Base-by-base conservation (phyloP, 2,113 vertebrate genomes). In the Struthio camelus region DNA sequence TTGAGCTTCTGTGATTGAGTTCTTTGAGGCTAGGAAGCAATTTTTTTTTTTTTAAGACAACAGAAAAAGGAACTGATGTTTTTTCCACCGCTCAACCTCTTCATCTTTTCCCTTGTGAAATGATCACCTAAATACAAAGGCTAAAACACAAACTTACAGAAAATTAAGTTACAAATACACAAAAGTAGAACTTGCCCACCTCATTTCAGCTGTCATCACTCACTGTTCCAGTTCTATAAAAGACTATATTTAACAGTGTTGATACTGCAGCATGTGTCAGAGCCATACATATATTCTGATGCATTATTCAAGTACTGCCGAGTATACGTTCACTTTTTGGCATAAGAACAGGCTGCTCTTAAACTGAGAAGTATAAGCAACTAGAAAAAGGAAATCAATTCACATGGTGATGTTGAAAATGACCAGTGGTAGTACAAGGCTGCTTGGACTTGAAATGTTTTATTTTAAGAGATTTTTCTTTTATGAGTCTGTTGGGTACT, bases 301-400 rank as follows among this genome's bases (percentile, higher is more conserved):
- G 95, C 94, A 97, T 97, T 97, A 96, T 97, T 97, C 97, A 97
- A 90, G 78, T 97, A 94, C 87, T 97, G 94, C 95, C 95, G 96
- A 96, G 72, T 96, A 7, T 96, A 91, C 90, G 36, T 95, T 97
- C 56, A 18, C n/a, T 93, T 96, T 44, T 88, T 95, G 87, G 90
- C 94, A 86, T 93, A 59, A 0, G n/a, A 97, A 72, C 87, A 96
- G 91, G 11, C 85, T 94, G 91, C 81, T 96, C 51, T 95, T 72
- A 95, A 96, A 81, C 65, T 80, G 64, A 24, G 62, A 71, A 84
- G 28, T 79, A 20, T 59, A 77, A 94, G 64, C 70, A 83, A 53
- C 25, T 56, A 81, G 89, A 34, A 95, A 95, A 93, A 86, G 72
- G 69, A 87, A 93, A 23, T 93, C 24, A 56, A 28, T 93, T 92